Conservation (phyloP, 2,888 invertebrate species). For the Malthinus seriepunctatus region DNA sequence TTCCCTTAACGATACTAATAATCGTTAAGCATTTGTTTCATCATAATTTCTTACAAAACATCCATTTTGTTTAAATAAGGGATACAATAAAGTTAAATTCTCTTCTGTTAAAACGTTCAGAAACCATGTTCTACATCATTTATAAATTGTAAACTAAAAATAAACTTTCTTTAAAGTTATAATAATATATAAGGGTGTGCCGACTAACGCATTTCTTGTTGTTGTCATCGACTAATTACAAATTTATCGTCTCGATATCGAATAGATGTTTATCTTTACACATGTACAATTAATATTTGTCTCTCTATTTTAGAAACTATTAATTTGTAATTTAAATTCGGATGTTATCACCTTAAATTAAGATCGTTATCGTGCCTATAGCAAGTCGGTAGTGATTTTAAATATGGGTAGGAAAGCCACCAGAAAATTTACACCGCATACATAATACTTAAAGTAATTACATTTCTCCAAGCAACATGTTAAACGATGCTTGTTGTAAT, state of each 20-base stretch:
- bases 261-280: conserved; percentile 23
- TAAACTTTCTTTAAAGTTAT: conserved; percentile 21
- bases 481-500: conserved; percentile 22
- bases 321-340: conserved; percentile 13
- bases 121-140: conserved; percentile 30
- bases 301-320: conserved; percentile 18
- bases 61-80: conserved; percentile 19
- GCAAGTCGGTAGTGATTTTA: not conserved
- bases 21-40: conserved; percentile 23
- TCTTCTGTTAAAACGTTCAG: conserved; percentile 23
- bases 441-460: conserved; percentile 17
- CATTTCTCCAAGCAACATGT: conserved; percentile 20
- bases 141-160: conserved; percentile 26
- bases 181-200: conserved; percentile 31
- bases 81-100: conserved; percentile 25
- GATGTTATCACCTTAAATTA: too few relatives aligned
- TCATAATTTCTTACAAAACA: conserved; percentile 24
- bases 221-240: conserved; percentile 39
- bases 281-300: conserved; percentile 25
- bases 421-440: conserved; percentile 26
- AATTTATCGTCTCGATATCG: conserved; percentile 34
- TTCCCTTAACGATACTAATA: conserved; percentile 14
- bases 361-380: too few relatives aligned
- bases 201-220: conserved; percentile 28
- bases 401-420: conserved; percentile 12